Evolutionary conservation across 2,113 vertebrate genomes (phyloP).

Genomic region (Nesoenas mayeri): DNA sequence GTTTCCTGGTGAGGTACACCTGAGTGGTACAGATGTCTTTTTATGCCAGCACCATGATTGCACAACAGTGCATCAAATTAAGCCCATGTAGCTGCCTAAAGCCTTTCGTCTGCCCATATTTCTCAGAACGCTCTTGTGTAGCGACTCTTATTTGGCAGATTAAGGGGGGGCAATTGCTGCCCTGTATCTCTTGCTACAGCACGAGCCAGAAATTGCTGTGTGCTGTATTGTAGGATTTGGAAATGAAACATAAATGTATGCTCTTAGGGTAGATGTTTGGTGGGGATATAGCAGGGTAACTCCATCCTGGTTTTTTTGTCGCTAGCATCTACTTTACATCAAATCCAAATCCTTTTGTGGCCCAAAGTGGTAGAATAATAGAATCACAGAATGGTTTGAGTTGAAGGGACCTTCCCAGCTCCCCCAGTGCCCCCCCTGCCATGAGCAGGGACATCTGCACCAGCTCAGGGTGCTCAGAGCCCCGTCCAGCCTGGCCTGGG

Average conservation of each 20-base stretch:
- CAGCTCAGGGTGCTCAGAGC: too few relatives aligned
- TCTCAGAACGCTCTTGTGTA: neutral
- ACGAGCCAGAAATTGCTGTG: neutral
- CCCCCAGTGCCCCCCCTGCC: too few relatives aligned
- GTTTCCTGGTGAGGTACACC: neutral
- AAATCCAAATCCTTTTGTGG: neutral
- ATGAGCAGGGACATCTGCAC: too few relatives aligned
- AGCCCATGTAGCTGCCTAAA: neutral
- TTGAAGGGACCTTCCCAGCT: too few relatives aligned
- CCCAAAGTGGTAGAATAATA: neutral
- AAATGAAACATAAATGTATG: neutral
- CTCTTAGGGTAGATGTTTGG: neutral
- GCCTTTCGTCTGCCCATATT: neutral
- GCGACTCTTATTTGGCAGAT: neutral
- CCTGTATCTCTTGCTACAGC: neutral
- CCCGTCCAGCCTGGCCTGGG: too few relatives aligned
- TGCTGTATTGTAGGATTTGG: neutral
- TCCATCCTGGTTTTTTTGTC: neutral
- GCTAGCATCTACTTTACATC: neutral
- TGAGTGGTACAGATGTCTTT: neutral
- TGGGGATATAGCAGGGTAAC: neutral
- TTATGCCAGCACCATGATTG: neutral
- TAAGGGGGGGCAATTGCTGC: neutral
- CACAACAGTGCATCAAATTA: neutral
- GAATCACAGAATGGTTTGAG: too few relatives aligned